Evolutionary conservation across 2,888 invertebrate species (phyloP).

Genomic region (Odontothrips loti): DNA sequence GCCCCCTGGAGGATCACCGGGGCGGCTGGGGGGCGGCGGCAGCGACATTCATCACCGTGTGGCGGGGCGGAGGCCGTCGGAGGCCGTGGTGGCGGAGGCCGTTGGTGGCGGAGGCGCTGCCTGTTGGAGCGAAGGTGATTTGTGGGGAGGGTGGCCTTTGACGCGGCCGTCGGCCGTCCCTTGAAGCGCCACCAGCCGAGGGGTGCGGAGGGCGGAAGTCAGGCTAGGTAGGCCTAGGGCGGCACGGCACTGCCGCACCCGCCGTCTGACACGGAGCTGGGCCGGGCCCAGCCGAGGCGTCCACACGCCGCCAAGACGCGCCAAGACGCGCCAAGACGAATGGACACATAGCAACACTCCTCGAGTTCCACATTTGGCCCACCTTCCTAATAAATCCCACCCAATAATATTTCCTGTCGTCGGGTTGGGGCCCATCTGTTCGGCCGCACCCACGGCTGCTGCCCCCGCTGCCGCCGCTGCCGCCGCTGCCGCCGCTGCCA

Average conservation of each 20-base stretch:
- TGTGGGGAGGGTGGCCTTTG: constrained; percentile 7
- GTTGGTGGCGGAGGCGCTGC: no score
- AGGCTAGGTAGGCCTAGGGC: no score
- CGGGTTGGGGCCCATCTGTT: constrained; percentile 14
- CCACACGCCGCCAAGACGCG: not conserved
- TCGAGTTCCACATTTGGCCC: not conserved
- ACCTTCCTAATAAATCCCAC: constrained; percentile 2
- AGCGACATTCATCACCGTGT: no score
- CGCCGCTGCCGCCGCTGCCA: not conserved
- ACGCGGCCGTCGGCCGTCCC: constrained; percentile 1
- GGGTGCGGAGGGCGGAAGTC: no score
- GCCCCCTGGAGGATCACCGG: no score
- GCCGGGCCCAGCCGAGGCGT: not conserved
- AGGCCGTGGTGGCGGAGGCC: no score
- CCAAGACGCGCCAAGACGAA: no score
- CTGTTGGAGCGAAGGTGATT: constrained; percentile 12
- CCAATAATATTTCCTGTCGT: not conserved
- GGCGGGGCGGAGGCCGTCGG: no score
- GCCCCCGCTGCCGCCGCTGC: no score
- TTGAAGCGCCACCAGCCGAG: not conserved
- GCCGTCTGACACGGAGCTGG: no score
- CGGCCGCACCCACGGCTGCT: not conserved
- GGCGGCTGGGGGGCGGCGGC: no score
- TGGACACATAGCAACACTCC: not conserved
- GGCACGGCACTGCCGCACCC: no score